A percentile compares a stretch with the other conserved stretches of the same genome.
These are phyloP conservation scores for Callimorpha dominula DNA, from an alignment of 2,888 invertebrate species.

Conservation along the genomic window DNA sequence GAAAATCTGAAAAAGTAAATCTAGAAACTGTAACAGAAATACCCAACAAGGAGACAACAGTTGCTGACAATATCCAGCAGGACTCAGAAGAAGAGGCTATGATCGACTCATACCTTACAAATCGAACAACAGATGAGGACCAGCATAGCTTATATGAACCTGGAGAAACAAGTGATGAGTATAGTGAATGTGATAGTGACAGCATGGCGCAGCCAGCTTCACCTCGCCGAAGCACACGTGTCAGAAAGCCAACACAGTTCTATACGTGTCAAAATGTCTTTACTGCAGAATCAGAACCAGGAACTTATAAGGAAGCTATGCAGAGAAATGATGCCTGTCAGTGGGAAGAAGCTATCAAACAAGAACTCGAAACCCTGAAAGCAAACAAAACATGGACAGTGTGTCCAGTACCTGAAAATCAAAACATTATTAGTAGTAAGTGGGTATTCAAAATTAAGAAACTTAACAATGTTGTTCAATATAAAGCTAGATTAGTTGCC, in stretches of 20 bases:
- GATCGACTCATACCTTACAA: too few species aligned
- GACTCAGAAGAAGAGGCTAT: too few species aligned
- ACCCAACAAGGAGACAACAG: background rate
- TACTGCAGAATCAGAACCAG: slow-evolving; percentile 22
- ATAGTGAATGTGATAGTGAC: too few species aligned
- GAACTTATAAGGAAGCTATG: slow-evolving; percentile 38
- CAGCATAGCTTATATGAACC: too few species aligned
- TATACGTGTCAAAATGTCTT: slow-evolving; percentile 13
- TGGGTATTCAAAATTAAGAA: slow-evolving; percentile 44
- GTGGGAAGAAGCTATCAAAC: slow-evolving; percentile 39
- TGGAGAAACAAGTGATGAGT: too few species aligned
- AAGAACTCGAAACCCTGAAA: slow-evolving; percentile 26
- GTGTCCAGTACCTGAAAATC: background rate
- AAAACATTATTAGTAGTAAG: slow-evolving; percentile 20
- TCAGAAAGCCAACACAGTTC: background rate
- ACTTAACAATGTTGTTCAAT: slow-evolving; percentile 12
- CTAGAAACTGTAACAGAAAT: background rate
- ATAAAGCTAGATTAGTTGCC: background rate
- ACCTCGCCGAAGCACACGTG: too few species aligned
- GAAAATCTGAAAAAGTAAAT: slow-evolving; percentile 1
- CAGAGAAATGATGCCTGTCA: slow-evolving; percentile 23
- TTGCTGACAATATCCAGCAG: background rate
- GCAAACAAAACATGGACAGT: slow-evolving; percentile 1
- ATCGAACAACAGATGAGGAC: too few species aligned
- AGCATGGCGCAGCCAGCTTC: too few species aligned